Base-by-base conservation (phyloP, 2,797 vertebrate species). In the Distichodus sexfasciatus region DNA sequence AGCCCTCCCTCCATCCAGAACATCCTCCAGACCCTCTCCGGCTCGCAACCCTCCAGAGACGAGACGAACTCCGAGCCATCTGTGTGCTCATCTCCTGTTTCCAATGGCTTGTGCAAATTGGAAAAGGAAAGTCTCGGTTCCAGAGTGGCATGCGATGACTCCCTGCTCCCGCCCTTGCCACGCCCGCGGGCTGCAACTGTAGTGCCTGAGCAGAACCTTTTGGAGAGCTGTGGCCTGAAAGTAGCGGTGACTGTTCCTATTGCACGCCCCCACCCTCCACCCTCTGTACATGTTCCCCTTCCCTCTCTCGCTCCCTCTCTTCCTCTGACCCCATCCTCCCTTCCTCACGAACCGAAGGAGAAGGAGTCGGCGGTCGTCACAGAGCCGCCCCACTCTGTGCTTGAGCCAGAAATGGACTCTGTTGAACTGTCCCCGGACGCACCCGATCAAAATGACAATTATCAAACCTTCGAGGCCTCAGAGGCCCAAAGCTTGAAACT, bases 101-200 rank as follows among this genome's bases (percentile, higher is more conserved):
- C 82, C 85, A 64, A 91, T 78, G 87, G 84, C 50, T 81, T 89
- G 85, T 50, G 83, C 24, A 23, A 62, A 33, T 17, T 41, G 14
- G 58, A 83, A 10, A 83, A 47, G 23, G 50, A 51, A 48, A 60
- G 76, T 77, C 79, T 64, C 83, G 4, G 9, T 28, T 48, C 59
- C 1, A 51, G 64, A 14, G 7, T 11, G 11, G 15, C 10, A 21
- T 74, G 83, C 4, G 50, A 76, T 0, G 86, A 85, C 17, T 87
- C 87, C 31, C 75, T 83, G 23, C 89, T 87, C 65, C 78, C 86
- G 23, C 83, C 88, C 4, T 87, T 92, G 12, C 92, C 92, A 0
- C 89, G 90, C 60, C 82, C 94, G 11, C 90, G 89, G 76, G 93
- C 93, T 2, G 94, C 95, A 33, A 91, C 91, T 0, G 87, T 94